These are phyloP conservation scores for Malacoctenus gilli DNA, from an alignment of 2,797 vertebrate genomes.

Conservation along the genomic window DNA sequence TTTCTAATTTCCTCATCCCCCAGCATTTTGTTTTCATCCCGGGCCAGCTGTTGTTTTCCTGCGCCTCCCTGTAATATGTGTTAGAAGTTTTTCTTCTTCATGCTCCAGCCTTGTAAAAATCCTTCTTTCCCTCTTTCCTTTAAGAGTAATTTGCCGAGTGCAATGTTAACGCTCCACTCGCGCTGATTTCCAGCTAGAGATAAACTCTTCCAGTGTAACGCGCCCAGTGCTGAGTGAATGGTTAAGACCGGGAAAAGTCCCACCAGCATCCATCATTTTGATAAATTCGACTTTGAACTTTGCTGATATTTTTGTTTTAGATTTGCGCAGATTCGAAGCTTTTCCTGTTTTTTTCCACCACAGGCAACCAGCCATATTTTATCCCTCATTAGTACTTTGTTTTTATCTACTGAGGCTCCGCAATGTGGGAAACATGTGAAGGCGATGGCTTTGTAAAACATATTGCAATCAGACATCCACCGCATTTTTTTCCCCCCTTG, in stretches of 20 bases:
- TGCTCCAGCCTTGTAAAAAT: conserved; percentile 67
- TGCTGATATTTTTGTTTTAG: conserved; percentile 9
- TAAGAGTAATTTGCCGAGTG: conserved; percentile 50
- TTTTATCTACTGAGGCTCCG: conserved; percentile 3
- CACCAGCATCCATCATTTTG: conserved; percentile 15
- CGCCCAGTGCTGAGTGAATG: too few species aligned
- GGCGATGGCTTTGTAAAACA: conserved; percentile 13
- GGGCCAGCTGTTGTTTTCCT: conserved; percentile 83
- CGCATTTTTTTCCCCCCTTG: background rate
- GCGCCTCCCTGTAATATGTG: conserved; percentile 75
- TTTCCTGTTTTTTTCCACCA: conserved; percentile 9
- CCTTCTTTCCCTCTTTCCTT: conserved; percentile 58
- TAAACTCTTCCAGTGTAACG: too few species aligned
- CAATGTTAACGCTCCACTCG: conserved; percentile 38
- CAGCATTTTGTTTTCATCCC: conserved; percentile 79
- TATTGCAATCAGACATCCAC: background rate
- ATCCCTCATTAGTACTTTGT: conserved; percentile 12
- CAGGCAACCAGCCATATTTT: conserved; percentile 8
- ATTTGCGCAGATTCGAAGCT: too few species aligned
- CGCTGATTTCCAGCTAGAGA: conserved; percentile 42
- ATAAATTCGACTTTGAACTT: conserved; percentile 24
- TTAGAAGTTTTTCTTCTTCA: conserved; percentile 70
- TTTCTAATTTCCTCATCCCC: conserved; percentile 83
- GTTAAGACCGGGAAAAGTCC: conserved; percentile 6
- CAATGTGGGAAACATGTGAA: conserved; percentile 16